Evolutionary conservation across 2,797 vertebrate genomes (phyloP).

Genomic region (Gambelia wislizenii): DNA sequence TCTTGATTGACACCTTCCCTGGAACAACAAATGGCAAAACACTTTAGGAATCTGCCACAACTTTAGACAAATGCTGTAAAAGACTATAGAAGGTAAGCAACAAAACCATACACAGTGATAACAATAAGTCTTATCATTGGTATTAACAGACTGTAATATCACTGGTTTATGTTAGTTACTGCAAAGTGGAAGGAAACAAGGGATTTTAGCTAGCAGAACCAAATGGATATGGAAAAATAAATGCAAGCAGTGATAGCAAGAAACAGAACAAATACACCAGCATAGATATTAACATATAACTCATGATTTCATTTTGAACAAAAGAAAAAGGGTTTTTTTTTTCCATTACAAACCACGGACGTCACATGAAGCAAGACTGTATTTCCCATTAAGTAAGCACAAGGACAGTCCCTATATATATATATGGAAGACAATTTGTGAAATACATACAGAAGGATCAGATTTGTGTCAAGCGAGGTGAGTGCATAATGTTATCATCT

Average conservation of each 20-base stretch:
- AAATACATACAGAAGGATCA: background rate
- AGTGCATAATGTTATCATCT: background rate
- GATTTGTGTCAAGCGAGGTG: background rate
- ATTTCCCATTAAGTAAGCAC: background rate
- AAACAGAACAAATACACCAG: background rate
- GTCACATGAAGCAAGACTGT: background rate
- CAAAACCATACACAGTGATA: background rate
- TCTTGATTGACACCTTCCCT: conserved; percentile 86
- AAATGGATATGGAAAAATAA: background rate
- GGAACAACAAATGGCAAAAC: conserved; percentile 52
- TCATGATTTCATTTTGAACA: background rate
- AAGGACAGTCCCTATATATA: background rate
- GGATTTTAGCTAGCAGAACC: background rate
- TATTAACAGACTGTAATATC: background rate
- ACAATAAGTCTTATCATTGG: background rate
- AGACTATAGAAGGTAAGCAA: background rate
- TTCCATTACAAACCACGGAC: background rate
- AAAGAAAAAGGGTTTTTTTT: too few species aligned
- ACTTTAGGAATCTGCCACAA: background rate
- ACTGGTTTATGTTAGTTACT: background rate
- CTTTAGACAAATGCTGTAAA: background rate
- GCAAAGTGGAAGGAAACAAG: background rate
- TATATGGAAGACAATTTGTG: background rate
- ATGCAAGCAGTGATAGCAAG: background rate
- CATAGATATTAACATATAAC: background rate